These are phyloP conservation scores for Hycleus phaleratus DNA, from an alignment of 1,140 invertebrate genomes.

Conservation along the genomic window DNA sequence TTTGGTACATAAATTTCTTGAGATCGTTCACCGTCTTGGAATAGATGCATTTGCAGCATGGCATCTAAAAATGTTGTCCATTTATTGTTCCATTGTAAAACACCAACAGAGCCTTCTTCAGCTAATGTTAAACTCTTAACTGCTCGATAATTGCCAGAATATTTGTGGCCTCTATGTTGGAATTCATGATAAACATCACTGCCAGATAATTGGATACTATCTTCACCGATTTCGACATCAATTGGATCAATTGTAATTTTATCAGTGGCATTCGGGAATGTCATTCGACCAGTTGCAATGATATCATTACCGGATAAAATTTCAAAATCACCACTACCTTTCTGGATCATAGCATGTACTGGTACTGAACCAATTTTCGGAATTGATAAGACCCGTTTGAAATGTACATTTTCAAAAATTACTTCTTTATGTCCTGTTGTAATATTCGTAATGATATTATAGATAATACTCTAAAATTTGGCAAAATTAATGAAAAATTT, in stretches of 20 bases:
- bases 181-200: conserved; percentile 92
- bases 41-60: conserved; percentile 36
- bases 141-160: conserved; percentile 41
- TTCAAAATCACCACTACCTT: conserved; percentile 76
- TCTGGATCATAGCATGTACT: conserved; percentile 78
- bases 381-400: conserved; percentile 75
- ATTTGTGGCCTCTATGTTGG: conserved; percentile 84
- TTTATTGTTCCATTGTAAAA: conserved; percentile 24
- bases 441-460: conserved; percentile 25
- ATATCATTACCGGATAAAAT: conserved; percentile 70
- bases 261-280: conserved; percentile 42
- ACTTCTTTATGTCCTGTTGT: conserved; percentile 54
- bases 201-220: conserved; percentile 43
- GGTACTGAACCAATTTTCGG: conserved; percentile 62
- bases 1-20: conserved; percentile 31
- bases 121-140: conserved; percentile 29
- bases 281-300: conserved; percentile 68
- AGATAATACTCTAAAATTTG: conserved; percentile 24
- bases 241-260: conserved; percentile 38
- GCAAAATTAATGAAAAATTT: background rate
- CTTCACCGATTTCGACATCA: conserved; percentile 41
- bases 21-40: conserved; percentile 32
- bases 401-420: conserved; percentile 79
- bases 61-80: conserved; percentile 34
- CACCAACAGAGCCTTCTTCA: conserved; percentile 27